Evolutionary conservation across 1,140 invertebrate genomes (phyloP), one percentile per base, ranked within the genome.

Genomic region (Conus betulinus): DNA sequence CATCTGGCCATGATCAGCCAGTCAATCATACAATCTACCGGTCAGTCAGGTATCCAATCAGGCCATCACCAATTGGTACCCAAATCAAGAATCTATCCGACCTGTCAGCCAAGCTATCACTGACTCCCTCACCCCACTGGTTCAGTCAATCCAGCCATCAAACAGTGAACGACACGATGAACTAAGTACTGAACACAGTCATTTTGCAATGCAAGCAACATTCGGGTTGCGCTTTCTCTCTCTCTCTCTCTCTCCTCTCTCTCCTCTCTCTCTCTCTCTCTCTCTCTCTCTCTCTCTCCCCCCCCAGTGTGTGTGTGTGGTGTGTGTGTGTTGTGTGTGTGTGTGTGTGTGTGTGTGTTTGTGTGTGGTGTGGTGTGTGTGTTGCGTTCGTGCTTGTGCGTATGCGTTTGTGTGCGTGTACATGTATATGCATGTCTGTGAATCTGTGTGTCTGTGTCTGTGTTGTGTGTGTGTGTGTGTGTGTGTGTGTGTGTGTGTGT

Each of bases 291-390:
- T 74, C 7, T 74, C 57, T 60, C 57, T 60, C 57, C 4, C 15
- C 4, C 57, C 15, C 57, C 20, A 74, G 67, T 74, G 67, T 74
- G 67, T 5, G 67, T 74, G 67, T 74, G 67, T 74, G 67, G 67
- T 74, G 67, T 74, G n/a, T n/a, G 67, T 74, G 67, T 74, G 67
- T 74, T 74, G 67, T 74, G 67, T 74, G 67, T 74, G 67, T 74
- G 67, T 74, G 67, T 74, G 67, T 74, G 67, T 74, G 67, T 74
- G 67, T 74, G 67, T 74, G 13, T 74, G 0, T 74, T 3, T 74
- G 67, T 74, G 67, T 74, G 67, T n/a, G n/a, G n/a, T n/a, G n/a
- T n/a, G n/a, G n/a, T 23, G 67, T 74, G 67, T 74, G 13, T 74
- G 67, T 71, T 1, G 67, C n/a, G 67, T 4, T 3, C n/a, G 20